Base-by-base conservation (phyloP, 2,113 vertebrate genomes). In the Numida meleagris region DNA sequence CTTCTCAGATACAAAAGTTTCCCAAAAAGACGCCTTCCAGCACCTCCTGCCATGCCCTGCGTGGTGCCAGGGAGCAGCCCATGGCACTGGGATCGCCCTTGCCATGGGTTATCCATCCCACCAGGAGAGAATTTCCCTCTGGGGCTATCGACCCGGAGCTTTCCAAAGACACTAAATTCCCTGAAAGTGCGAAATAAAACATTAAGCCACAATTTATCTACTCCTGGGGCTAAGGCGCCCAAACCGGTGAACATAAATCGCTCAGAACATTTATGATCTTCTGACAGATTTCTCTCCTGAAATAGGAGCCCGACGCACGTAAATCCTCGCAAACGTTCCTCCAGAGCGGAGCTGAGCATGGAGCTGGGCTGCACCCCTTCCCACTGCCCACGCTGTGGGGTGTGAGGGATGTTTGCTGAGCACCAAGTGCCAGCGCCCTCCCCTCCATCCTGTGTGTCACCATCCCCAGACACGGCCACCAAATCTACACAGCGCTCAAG, bases 251-350 rank as follows among this genome's bases (percentile, higher is more conserved):
- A 25, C 0, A 0, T 85, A 96, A 94, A 92, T 96, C 71, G 73
- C 42, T 82, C 0, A 0, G 45, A 82, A 71, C 62, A 29, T 85
- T 95, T 95, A 79, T 82, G 86, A 94, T 58, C 71, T 66, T 48
- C 84, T 67, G 94, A 95, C 82, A 94, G 53, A 42, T 90, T 87
- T 93, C 89, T 45, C 38, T 91, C 74, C n/a, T 87, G 14, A 94
- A 91, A 66, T 7, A 62, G 71, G 84, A 91, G 59, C 29, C 68
- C 0, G 0, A 36, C 33, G 53, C 71, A 33, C 11, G 31, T 92
- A 92, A 92, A 95, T 95, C 82, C 63, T 74, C 59, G 77, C 27
- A 45, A 91, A 66, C 0, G 4, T 53, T 89, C 61, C 58, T 75
- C 29, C 0, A 0, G 59, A 79, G 25, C 29, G 2, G 85, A 92